Base-by-base conservation (phyloP, 2,113 vertebrate species). In the Struthio camelus region DNA sequence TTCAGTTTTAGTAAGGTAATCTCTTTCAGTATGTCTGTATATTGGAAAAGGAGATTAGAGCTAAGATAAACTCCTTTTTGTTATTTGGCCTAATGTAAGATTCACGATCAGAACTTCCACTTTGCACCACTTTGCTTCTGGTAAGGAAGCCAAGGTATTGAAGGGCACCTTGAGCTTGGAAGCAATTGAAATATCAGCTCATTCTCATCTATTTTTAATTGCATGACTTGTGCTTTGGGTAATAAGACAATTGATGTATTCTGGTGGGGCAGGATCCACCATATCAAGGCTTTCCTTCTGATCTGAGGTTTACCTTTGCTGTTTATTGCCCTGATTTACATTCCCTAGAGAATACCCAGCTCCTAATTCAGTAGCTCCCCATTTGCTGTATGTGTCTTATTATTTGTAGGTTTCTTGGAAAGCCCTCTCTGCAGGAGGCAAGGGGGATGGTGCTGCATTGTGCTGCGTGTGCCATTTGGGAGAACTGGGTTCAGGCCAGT, bases 21-120 rank as follows among this genome's bases (percentile, higher is more conserved):
- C 42, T 70, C 71, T 91, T 92, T 71, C 84, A 95, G 56, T 84
- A 32, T 34, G 59, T 62, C 70, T 95, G 19, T 59, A 44, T 90
- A 51, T 75, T 93, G 78, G 91, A 90, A 92, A 86, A 82, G 50
- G 77, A 92, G 69, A 94, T 86, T 53, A 90, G 54, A 78, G 70
- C 23, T 61, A 18, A 79, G 62, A 69, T 69, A 85, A 93, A 84
- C 17, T 42, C 34, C 4, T 73, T 89, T 91, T 80, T 97, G 77
- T 95, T 90, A 65, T 80, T 82, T 93, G 54, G 87, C 34, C 15
- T 82, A 7, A 38, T 6, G 19, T 11, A 54, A 62, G 89, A 28
- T 67, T 85, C 25, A n/a, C 40, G 71, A 59, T 75, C 44, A 78
- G 91, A 69, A 85, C 56, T 80, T 65, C 62, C 75, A 38, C 75